Evolutionary conservation across 2,113 vertebrate genomes (phyloP).

Genomic region (Tautogolabrus adspersus): DNA sequence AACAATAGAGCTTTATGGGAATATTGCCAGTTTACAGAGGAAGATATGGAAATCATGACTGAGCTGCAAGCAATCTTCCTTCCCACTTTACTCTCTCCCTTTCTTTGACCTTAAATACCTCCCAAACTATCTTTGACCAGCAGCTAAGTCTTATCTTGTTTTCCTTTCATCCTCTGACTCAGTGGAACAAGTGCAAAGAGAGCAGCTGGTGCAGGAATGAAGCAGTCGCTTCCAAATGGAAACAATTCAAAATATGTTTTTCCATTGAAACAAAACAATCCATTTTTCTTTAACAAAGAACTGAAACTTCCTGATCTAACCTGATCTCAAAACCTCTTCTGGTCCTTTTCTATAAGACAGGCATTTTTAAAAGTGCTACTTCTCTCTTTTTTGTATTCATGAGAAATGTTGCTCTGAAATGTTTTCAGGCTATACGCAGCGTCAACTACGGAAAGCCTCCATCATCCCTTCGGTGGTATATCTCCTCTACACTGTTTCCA

Average conservation of each 20-base stretch:
- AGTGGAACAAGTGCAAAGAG: constrained; percentile 20
- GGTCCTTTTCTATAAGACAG: no score
- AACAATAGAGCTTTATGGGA: not conserved
- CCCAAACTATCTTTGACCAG: constrained; percentile 23
- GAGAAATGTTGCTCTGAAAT: constrained; percentile 28
- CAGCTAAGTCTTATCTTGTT: constrained; percentile 29
- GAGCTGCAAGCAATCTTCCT: not conserved
- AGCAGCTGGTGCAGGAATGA: not conserved
- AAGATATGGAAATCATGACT: constrained; percentile 25
- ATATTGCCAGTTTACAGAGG: not conserved
- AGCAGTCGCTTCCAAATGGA: not conserved
- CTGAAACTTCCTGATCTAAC: constrained; percentile 22
- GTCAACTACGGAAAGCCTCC: constrained; percentile 61
- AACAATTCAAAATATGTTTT: constrained; percentile 9
- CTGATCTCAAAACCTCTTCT: constrained; percentile 8
- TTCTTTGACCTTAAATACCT: not conserved
- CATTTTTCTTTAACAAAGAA: constrained; percentile 53
- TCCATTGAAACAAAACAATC: constrained; percentile 45
- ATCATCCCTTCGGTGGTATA: constrained; percentile 49
- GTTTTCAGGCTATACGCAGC: constrained; percentile 33
- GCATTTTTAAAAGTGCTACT: constrained; percentile 28
- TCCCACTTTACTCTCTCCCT: constrained; percentile 17
- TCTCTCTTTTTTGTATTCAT: constrained; percentile 52
- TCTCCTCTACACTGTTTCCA: constrained; percentile 60
- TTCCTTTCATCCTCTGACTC: constrained; percentile 19